Evolutionary conservation across 23 tunicate genomes (phyloP), one percentile per base, ranked within the genome.

Genomic region (Ascidia mentula): DNA sequence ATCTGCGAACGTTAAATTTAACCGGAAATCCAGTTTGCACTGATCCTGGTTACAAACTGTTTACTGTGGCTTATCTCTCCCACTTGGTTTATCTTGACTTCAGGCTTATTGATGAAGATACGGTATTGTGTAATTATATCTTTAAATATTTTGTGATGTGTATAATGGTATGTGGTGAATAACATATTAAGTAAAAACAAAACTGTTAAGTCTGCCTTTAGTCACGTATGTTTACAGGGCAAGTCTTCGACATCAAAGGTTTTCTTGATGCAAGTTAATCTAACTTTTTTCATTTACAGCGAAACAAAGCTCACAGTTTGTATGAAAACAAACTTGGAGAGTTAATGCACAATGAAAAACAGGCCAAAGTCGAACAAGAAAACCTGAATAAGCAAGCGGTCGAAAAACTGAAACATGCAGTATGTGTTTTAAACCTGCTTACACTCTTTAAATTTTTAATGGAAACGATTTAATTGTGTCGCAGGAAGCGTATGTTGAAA

Each of bases 271-370:
- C n/a, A n/a, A n/a, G n/a, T n/a, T n/a, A 74, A n/a, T n/a, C 20
- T 34, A 8, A 73, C 32, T 39, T 77, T 26, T 17, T 69, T 32
- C n/a, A 34, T 38, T 40, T 71, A n/a, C 78, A 93, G 98, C 38
- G 98, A 31, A 69, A 79, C 40, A 93, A 93, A 84, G 98, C 98
- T 1, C 80, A 93, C 83, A 84, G 77, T 79, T 40, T 88, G 38
- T 93, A 93, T 77, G 98, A 93, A 42, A 88, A 88, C 74, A 93
- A 93, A 72, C 80, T 93, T 18, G 98, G 93, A 0, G 98, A 93
- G 76, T 72, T 93, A 72, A 88, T 88, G 93, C 93, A 93, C 72
- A 85, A 84, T 80, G 98, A 93, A 77, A 88, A 85, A 38, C 89
- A 88, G 78, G 87, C 84, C 18, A 78, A 84, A 40, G 80, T 59